Conservation (phyloP, 2,888 invertebrate genomes). For the Chirona hameri region DNA sequence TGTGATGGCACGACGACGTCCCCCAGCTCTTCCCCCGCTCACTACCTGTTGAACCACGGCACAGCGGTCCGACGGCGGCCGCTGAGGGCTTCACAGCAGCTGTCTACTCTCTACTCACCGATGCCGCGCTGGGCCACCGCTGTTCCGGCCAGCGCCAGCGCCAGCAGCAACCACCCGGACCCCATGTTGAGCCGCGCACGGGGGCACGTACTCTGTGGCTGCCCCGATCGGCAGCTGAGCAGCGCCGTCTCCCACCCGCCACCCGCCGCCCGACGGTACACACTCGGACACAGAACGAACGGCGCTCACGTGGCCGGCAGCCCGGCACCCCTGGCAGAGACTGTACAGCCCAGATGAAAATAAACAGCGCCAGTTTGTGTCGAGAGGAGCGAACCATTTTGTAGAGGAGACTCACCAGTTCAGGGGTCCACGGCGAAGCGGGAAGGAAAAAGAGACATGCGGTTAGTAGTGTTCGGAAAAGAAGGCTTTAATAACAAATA, state of each 20-base stretch:
- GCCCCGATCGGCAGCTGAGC: too few relatives aligned
- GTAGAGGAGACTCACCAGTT: neutral
- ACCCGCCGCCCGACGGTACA: neutral
- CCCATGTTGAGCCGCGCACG: neutral
- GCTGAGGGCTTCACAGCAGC: too few relatives aligned
- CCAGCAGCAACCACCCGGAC: neutral
- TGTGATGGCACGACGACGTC: too few relatives aligned
- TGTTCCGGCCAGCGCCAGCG: neutral
- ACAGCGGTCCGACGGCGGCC: too few relatives aligned
- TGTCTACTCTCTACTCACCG: neutral
- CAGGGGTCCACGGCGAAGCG: neutral
- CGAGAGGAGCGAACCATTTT: neutral
- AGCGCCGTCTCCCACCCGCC: neutral
- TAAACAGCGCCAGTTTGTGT: neutral
- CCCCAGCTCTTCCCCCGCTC: too few relatives aligned
- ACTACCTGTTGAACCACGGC: too few relatives aligned
- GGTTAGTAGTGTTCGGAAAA: neutral
- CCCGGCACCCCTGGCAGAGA: neutral
- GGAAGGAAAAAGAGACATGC: neutral
- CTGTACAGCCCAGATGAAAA: neutral
- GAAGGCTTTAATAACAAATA: too few relatives aligned
- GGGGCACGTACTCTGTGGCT: too few relatives aligned
- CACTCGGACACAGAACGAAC: neutral
- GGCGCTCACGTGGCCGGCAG: neutral
- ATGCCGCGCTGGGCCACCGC: neutral